Conservation (phyloP, 2,113 vertebrate genomes). For the Anas platyrhynchos region DNA sequence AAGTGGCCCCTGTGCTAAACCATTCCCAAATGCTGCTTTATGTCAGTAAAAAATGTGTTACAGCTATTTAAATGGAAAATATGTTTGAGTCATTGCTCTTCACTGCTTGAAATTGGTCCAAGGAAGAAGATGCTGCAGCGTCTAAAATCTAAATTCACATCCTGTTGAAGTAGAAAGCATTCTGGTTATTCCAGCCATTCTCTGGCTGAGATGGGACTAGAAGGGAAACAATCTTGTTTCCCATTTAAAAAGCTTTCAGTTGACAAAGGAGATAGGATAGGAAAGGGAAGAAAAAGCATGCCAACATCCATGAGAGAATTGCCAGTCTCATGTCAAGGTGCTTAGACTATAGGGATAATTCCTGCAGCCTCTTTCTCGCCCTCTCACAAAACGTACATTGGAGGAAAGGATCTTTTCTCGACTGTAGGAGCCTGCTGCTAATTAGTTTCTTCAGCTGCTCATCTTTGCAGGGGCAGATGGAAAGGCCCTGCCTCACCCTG, state of each 20-base stretch:
- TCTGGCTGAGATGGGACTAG: neutral
- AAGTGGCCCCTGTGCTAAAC: neutral
- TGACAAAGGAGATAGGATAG: neutral
- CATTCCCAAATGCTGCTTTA: neutral
- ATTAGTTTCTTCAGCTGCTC: neutral
- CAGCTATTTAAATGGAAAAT: neutral
- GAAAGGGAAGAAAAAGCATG: neutral
- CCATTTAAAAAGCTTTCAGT: neutral
- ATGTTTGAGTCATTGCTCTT: neutral
- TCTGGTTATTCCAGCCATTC: neutral
- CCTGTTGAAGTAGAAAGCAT: neutral
- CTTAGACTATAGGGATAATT: neutral
- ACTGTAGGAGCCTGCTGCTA: neutral
- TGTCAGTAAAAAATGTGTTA: neutral
- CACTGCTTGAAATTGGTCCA: neutral
- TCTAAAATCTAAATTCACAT: neutral
- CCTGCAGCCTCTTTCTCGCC: neutral
- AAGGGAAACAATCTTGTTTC: neutral
- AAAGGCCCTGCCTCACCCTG: accelerated
- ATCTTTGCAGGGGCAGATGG: neutral
- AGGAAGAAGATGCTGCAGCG: neutral
- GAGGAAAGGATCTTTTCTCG: neutral
- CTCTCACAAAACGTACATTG: neutral
- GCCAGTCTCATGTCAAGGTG: neutral
- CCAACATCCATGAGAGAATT: neutral